phyloP scores from a whole-genome alignment of 2,888 invertebrate genomes.

The Poecilobothrus nobilitatus region DNA sequence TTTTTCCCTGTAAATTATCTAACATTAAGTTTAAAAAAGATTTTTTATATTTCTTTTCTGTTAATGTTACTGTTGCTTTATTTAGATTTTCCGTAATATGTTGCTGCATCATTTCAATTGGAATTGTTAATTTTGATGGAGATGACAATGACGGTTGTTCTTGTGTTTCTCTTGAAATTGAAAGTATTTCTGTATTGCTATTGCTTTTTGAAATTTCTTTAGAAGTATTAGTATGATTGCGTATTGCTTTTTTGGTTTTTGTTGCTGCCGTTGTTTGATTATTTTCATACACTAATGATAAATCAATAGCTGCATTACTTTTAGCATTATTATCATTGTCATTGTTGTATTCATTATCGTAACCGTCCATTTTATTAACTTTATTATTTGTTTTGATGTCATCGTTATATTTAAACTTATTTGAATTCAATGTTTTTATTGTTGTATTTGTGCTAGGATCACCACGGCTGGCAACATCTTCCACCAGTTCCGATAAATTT shows the following conservation, averaged over 20 bases:
- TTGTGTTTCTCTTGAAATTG: not conserved
- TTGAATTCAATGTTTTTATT: not conserved
- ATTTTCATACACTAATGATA: not conserved
- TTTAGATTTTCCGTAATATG: too few relatives aligned
- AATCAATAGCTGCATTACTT: constrained; percentile 9
- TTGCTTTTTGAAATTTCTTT: not conserved
- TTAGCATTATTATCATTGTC: not conserved
- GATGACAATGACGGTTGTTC: not conserved
- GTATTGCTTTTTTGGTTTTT: constrained; percentile 6
- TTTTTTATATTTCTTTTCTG: not conserved
- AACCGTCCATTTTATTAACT: not conserved
- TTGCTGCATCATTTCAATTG: too few relatives aligned
- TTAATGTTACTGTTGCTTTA: not conserved
- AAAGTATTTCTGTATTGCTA: not conserved
- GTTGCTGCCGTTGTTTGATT: constrained; percentile 3
- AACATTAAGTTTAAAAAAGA: not conserved
- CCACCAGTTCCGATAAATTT: not conserved
- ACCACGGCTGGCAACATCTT: too few relatives aligned
- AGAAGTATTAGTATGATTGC: not conserved
- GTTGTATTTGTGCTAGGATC: not conserved
- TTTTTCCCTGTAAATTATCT: not conserved
- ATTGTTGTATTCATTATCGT: not conserved
- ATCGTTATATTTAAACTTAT: not conserved
- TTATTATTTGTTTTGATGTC: not conserved
- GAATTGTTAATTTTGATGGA: too few relatives aligned